Evolutionary conservation across 2,113 vertebrate genomes (phyloP), one percentile per base, ranked within the genome.

Genomic region (Progne subis): DNA sequence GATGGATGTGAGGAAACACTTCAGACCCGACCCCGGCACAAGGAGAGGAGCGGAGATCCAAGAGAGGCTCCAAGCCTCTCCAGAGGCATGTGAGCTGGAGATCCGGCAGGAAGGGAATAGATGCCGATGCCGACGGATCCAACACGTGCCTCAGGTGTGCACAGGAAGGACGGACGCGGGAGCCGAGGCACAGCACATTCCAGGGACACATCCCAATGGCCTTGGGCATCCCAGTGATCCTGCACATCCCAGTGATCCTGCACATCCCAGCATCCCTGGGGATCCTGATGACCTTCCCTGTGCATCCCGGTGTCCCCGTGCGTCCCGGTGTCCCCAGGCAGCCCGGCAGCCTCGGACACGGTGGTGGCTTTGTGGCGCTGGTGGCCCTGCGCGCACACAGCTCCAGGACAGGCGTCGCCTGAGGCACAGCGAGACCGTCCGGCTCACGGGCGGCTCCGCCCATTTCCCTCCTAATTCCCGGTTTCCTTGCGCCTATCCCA

Each of bases 121-220:
- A 34, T 1, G 28, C 43, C 1, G 6, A 15, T 12, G 60, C 23
- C 5, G 1, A 39, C 0, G 11, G 82, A 84, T 72, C 39, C 18
- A 4, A 29, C 61, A 8, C 2, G 1, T 1, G 6, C 69, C 19
- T 6, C 65, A 1, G 1, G 77, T 2, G 2, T 0, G 37, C 1
- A 4, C 37, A 0, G 80, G 44, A 44, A n/a, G 1, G 26, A 31
- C 8, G 24, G 26, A 8, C 9, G 44, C 1, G 4, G 25, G 56
- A 52, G 28, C 21, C 0, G 1, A 2, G 72, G 60, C 43, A 57
- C 43, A 20, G 53, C 53, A 8, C 43, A 2, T 43, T 6, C 37
- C 8, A 24, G 60, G 39, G 55, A 34, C 41, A 15, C 7, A 21
- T 9, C 67, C 3, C 0, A 2, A 32, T 46, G 31, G 1, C 11